Base-by-base conservation (phyloP, 1,140 invertebrate species). In the Trichomalopsis sarcophagae region DNA sequence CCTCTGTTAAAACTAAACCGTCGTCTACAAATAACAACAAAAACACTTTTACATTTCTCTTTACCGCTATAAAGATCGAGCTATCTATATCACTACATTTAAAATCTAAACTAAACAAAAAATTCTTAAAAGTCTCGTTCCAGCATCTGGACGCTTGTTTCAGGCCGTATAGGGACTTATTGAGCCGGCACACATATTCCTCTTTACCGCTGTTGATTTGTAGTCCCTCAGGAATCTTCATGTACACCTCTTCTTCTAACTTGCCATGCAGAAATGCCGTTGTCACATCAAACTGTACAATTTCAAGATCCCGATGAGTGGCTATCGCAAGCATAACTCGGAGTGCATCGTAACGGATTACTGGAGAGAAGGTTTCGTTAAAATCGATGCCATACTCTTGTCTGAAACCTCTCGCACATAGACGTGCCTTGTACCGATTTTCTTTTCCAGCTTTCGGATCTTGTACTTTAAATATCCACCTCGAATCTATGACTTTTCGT, bases 221-320 rank as follows among this genome's bases (percentile, higher is more conserved):
- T 17, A 84, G 78, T 50, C 88, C 91, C 69, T 91, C 82, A 2
- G 92, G 90, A 50, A 91, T 86, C 23, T 89, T 40, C 89, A 93
- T 91, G 40, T 82, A 90, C 0, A 92, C 85, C 40, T 88, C 87
- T 86, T 93, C 89, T 2, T 91, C 75, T 55, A 93, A 81, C 2
- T 89, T 55, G n/a, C 91, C 90, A 85, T 92, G 87, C 7, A 92
- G 84, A 87, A 93, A 93, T 17, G 92, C 92, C 5, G 89, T 91
- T 84, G 86, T 87, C 14, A 93, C 87, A 87, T 93, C 92, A 50
- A 92, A 88, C 62, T 91, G 89, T 9, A 40, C 40, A 0, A 92
- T 87, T 76, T 87, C 81, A 0, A 88, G 82, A 71, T 89, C 84
- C 36, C 87, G 33, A 40, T 85, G 68, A 0, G 89, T 88, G 27